phyloP scores from a whole-genome alignment of 64 coral and sea anemone species.

The Anthopleura sola region DNA sequence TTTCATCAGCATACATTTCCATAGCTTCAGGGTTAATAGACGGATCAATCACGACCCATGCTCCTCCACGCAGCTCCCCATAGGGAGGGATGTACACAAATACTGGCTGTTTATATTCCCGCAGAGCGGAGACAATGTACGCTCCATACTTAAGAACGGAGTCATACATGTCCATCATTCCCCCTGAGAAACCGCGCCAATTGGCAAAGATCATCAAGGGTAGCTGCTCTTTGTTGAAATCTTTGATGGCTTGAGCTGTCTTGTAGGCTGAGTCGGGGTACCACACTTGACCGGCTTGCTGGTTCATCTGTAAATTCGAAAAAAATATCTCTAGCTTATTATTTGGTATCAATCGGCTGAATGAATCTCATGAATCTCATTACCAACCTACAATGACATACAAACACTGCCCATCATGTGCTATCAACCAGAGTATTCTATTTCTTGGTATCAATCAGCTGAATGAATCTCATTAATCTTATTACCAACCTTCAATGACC shows the following conservation, averaged over 20 bases:
- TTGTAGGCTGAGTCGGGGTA: constrained; percentile 98
- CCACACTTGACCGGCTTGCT: constrained; percentile 99
- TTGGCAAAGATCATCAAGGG: constrained; percentile 98
- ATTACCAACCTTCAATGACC: not conserved
- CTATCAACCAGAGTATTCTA: too few species aligned
- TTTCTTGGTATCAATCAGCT: too few species aligned
- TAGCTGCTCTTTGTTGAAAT: constrained; percentile 95
- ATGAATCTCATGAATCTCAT: too few species aligned
- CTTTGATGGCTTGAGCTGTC: constrained; percentile 85
- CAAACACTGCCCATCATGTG: too few species aligned
- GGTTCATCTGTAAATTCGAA: constrained; percentile 42
- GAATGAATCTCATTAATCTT: too few species aligned
- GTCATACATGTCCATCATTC: constrained; percentile 91
- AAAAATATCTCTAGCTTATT: not conserved
- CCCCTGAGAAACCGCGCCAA: constrained; percentile 98
- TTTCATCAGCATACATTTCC: constrained; percentile 98
- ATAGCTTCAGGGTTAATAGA: constrained; percentile 86
- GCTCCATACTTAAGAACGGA: constrained; percentile 87
- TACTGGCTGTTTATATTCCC: constrained; percentile 78
- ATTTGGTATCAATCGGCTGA: too few species aligned
- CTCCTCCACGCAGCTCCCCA: constrained; percentile 89
- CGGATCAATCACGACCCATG: constrained; percentile 97
- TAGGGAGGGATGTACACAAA: constrained; percentile 90
- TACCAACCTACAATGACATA: not conserved
- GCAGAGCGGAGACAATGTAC: constrained; percentile 89